Percentiles rank a stretch among this genome's conserved stretches.
These are phyloP conservation scores for Exephanes ischioxanthus DNA, from an alignment of 2,888 invertebrate species.

Conservation along the genomic window DNA sequence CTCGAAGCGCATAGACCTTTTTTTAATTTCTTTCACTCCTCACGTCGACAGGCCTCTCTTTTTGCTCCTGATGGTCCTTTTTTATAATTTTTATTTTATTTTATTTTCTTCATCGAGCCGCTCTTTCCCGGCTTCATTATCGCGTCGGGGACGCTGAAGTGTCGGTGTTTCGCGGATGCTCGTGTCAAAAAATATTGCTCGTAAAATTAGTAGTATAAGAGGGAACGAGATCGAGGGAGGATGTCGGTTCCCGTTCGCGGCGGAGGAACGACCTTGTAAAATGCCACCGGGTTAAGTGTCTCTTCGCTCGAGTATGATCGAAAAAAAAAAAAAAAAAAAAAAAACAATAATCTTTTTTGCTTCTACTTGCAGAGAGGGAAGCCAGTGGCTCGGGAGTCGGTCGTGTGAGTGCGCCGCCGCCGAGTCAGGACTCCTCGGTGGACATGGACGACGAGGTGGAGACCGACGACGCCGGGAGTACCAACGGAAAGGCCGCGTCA, in stretches of 20 bases:
- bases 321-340: not conserved
- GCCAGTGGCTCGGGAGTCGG: conserved; percentile 82
- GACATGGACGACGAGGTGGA: conserved; percentile 83
- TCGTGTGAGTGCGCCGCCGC: conserved; percentile 72
- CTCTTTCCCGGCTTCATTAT: conserved; percentile 67
- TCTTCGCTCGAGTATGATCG: conserved; percentile 5
- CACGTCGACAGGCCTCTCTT: conserved; percentile 63
- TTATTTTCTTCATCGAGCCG: conserved; percentile 16
- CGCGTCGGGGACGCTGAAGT: conserved; percentile 58
- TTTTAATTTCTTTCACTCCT: conserved; percentile 46
- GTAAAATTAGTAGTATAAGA: conserved; percentile 67
- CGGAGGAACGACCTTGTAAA: conserved; percentile 12
- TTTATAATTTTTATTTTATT: conserved; percentile 17
- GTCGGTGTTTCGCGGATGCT: conserved; percentile 63
- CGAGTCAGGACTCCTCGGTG: conserved; percentile 78
- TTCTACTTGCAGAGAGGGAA: conserved; percentile 81
- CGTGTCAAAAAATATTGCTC: conserved; percentile 67
- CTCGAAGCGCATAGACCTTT: conserved; percentile 34
- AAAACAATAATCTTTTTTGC: not conserved
- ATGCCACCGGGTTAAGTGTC: conserved; percentile 17
- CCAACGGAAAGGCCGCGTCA: conserved; percentile 84
- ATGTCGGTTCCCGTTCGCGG: not conserved
- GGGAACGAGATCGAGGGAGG: conserved; percentile 23
- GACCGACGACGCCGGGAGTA: conserved; percentile 83
- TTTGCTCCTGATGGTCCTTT: conserved; percentile 30